phyloP scores from a whole-genome alignment of 2,888 invertebrate species.

The Yponomeuta plumbellus region DNA sequence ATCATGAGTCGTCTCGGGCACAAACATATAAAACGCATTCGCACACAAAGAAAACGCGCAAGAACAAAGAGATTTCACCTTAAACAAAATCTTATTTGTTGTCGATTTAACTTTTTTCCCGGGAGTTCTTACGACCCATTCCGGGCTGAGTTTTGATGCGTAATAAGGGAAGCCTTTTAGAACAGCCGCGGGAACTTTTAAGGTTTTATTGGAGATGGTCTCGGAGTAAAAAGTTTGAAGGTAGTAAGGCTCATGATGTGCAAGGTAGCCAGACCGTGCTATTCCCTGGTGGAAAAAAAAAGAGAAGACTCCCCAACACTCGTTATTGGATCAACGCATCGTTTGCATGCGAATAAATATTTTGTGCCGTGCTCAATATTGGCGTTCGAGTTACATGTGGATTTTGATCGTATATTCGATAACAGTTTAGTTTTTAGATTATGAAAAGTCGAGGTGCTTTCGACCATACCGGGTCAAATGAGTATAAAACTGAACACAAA shows the following conservation, averaged over 20 bases:
- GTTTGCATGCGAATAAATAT: background rate
- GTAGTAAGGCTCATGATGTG: constrained; percentile 22
- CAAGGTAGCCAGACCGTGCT: constrained; percentile 21
- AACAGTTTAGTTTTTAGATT: too few species aligned
- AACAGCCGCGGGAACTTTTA: constrained; percentile 35
- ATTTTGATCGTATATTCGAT: too few species aligned
- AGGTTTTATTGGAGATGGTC: constrained; percentile 32
- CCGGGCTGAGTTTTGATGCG: constrained; percentile 35
- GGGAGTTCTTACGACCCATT: constrained; percentile 26
- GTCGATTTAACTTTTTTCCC: constrained; percentile 35
- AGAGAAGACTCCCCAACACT: too few species aligned
- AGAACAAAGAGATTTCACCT: constrained; percentile 11
- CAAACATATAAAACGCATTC: background rate
- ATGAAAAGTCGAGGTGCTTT: too few species aligned
- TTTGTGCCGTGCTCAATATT: background rate
- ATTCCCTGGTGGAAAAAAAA: background rate
- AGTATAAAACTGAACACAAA: too few species aligned
- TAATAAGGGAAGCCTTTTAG: constrained; percentile 34
- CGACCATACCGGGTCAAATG: too few species aligned
- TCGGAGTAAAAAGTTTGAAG: constrained; percentile 26
- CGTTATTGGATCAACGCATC: background rate
- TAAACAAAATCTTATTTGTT: constrained; percentile 26
- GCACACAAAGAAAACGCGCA: constrained; percentile 4
- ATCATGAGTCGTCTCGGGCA: too few species aligned
- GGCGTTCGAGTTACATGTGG: too few species aligned